Base-by-base conservation (phyloP, 2,797 vertebrate genomes). In the Hippocampus kuda region DNA sequence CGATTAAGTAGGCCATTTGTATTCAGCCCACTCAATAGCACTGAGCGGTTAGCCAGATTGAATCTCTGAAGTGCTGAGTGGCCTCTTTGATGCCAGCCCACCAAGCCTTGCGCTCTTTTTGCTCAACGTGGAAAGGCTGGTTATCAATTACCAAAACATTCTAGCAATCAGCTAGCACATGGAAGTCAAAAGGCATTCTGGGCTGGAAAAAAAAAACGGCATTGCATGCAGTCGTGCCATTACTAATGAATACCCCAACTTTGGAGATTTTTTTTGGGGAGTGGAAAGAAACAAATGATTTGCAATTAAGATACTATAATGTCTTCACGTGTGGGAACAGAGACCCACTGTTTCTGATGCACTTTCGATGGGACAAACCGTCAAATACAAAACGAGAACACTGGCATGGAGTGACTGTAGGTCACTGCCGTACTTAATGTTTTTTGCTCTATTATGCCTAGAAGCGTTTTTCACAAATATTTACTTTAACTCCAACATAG, bases 21-120 rank as follows among this genome's bases (percentile, higher is more conserved):
- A 80, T 26, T 75, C 70, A 63, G 68, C 69, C 65, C 63, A 72
- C 72, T 77, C 73, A 56, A 60, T 68, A 65, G 51, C 63, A 72
- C 49, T 1, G 66, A 30, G 75, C 66, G 62, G 77, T 79, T 78
- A 76, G 71, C 67, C 70, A 75, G 78, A 88, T 78, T 85, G 68
- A 75, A 84, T 80, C 70, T 75, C 70, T 66, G 27, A 80, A 76
- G 65, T 81, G 79, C 75, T 77, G 84, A 84, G 74, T 74, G 51
- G 74, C 72, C 68, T 41, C 73, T 83, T 80, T 41, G 42, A 69
- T 59, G 71, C 48, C 34, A 7, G 34, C 34, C 34, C 70, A 77
- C 49, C 46, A 67, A 64, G 75, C 56, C 59, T 11, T 57, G 27
- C 11, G 66, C 67, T 68, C 61, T 46, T 44, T 66, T 9, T 38